These are phyloP conservation scores for Dufourea novaeangliae DNA, from an alignment of 1,140 invertebrate species.

Conservation along the genomic window DNA sequence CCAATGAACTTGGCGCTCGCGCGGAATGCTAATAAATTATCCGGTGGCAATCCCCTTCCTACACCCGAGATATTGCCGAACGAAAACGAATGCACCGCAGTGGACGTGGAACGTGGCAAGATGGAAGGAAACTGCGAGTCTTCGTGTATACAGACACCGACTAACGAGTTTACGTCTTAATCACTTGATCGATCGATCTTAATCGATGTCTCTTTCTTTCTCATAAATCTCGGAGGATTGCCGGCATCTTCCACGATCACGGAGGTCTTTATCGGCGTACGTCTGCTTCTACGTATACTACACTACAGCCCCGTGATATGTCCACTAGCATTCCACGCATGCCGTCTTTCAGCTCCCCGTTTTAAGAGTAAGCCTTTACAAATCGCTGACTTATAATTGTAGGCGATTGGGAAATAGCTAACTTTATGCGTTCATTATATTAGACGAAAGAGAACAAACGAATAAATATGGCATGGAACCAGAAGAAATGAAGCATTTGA, in stretches of 20 bases:
- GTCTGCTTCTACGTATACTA: not conserved
- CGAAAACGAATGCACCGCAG: slow-evolving; percentile 44
- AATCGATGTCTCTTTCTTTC: slow-evolving; percentile 49
- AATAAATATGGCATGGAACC: too few species aligned
- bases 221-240: slow-evolving; percentile 53
- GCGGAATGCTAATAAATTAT: slow-evolving; percentile 67
- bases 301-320: not conserved
- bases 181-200: slow-evolving; percentile 56
- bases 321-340: slow-evolving; percentile 15
- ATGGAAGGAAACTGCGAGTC: slow-evolving; percentile 33
- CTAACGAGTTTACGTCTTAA: slow-evolving; percentile 61
- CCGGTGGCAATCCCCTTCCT: slow-evolving; percentile 50
- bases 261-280: slow-evolving; percentile 8
- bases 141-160: slow-evolving; percentile 19
- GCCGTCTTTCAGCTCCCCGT: not conserved
- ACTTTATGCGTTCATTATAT: not conserved
- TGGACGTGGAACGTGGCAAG: slow-evolving; percentile 32
- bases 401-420: not conserved
- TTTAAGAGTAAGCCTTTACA: not conserved
- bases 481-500: too few species aligned
- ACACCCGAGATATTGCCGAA: slow-evolving; percentile 44
- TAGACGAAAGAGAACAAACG: too few species aligned
- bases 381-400: not conserved
- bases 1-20: slow-evolving; percentile 60
- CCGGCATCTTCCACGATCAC: slow-evolving; percentile 5